These are phyloP conservation scores for Peucedramus taeniatus DNA, from an alignment of 2,113 vertebrate genomes.

Conservation along the genomic window DNA sequence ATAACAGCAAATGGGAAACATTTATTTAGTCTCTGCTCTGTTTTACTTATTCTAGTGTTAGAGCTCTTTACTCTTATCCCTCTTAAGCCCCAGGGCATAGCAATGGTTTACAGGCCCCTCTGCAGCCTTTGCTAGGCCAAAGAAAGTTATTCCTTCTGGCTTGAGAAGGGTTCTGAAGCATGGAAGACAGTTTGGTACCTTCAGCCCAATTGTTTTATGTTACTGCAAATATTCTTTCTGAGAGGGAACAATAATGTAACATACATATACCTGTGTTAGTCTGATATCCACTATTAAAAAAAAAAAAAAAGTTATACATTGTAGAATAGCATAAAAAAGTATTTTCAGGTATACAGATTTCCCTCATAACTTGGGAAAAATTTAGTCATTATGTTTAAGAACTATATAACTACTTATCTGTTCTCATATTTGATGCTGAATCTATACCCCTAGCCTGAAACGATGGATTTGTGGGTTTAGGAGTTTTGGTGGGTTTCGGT, in stretches of 20 bases:
- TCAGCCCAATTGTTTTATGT: background rate
- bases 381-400: background rate
- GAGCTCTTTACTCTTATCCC: background rate
- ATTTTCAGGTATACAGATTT: background rate
- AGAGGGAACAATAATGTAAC: background rate
- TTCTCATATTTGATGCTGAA: background rate
- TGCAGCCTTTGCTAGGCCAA: background rate
- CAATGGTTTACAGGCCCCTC: background rate
- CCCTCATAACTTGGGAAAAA: background rate
- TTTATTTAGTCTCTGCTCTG: background rate
- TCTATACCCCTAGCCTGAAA: background rate
- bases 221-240: background rate
- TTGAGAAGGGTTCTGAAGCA: background rate
- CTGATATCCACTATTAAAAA: background rate
- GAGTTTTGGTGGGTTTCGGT: background rate
- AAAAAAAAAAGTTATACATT: background rate
- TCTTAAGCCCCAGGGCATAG: background rate
- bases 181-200: background rate
- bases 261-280: background rate
- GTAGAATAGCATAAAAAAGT: background rate
- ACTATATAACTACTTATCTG: background rate
- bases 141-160: background rate
- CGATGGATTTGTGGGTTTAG: background rate
- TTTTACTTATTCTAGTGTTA: background rate
- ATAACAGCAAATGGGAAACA: background rate